These are phyloP conservation scores for Conopomorpha cramerella DNA, from an alignment of 1,140 invertebrate species.

Conservation along the genomic window DNA sequence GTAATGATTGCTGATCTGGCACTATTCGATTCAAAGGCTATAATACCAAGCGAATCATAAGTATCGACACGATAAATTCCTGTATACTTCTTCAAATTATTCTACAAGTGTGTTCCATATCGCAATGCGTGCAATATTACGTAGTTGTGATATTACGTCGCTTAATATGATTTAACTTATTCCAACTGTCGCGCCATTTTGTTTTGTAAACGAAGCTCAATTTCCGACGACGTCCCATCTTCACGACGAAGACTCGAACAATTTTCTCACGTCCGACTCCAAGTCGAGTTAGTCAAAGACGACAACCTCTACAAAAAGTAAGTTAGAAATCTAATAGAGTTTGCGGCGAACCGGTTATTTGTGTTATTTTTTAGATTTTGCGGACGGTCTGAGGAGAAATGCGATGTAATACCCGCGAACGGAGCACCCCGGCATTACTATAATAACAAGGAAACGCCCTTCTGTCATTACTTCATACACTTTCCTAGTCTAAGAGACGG, in stretches of 20 bases:
- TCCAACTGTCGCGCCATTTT: no score
- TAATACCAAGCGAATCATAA: no score
- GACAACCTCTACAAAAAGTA: conserved; percentile 46
- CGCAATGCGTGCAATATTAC: no score
- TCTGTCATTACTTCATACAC: conserved; percentile 43
- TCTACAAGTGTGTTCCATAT: no score
- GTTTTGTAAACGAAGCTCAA: no score
- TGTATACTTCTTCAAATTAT: no score
- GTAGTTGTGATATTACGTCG: no score
- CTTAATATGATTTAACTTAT: no score
- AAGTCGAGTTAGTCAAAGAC: conserved; percentile 34
- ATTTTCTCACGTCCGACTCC: conserved; percentile 48
- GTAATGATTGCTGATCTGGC: no score
- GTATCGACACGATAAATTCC: no score
- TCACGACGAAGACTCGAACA: conserved; percentile 18
- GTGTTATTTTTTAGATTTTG: conserved; percentile 40
- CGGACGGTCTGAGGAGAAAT: conserved; percentile 29
- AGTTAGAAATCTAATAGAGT: conserved; percentile 51
- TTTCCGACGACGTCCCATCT: no score
- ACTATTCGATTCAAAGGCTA: conserved; percentile 2
- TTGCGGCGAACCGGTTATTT: conserved; percentile 43
- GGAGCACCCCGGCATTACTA: conserved; percentile 42
- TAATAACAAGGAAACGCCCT: conserved; percentile 41
- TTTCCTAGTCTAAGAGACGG: conserved; percentile 28
- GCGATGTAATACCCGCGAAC: conserved; percentile 41